phyloP scores from a whole-genome alignment of 2,113 vertebrate species.

The Arizona elegans region DNA sequence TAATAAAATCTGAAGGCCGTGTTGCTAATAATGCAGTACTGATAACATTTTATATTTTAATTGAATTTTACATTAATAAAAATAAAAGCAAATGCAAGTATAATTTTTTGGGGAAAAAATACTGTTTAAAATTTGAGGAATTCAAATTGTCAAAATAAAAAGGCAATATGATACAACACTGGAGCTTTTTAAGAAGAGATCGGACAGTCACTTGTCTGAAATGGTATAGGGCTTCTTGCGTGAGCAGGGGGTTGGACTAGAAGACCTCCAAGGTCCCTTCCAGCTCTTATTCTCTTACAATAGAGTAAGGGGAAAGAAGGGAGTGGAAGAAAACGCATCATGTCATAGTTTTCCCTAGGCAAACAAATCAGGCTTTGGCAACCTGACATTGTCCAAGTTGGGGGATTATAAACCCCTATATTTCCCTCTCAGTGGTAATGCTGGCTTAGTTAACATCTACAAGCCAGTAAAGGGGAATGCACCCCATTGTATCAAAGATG shows the following conservation, averaged over 20 bases:
- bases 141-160: not conserved
- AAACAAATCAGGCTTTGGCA: not conserved
- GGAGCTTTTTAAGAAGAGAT: not conserved
- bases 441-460: not conserved
- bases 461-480: not conserved
- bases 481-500: too few species aligned
- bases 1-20: not conserved
- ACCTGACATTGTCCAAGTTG: not conserved
- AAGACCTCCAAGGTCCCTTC: not conserved
- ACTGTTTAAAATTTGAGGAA: not conserved
- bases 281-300: not conserved
- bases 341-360: not conserved
- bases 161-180: not conserved
- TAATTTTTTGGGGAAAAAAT: not conserved
- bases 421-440: not conserved
- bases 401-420: not conserved
- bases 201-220: not conserved
- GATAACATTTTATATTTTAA: conserved; percentile 7
- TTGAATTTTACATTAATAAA: not conserved
- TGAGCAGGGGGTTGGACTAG: not conserved
- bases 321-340: not conserved
- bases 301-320: not conserved
- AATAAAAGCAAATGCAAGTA: not conserved
- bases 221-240: not conserved
- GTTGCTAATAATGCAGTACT: not conserved